Percentiles rank a stretch among this genome's conserved stretches.
phyloP scores from a whole-genome alignment of 2,888 invertebrate genomes.

The Idaea dimidiata region DNA sequence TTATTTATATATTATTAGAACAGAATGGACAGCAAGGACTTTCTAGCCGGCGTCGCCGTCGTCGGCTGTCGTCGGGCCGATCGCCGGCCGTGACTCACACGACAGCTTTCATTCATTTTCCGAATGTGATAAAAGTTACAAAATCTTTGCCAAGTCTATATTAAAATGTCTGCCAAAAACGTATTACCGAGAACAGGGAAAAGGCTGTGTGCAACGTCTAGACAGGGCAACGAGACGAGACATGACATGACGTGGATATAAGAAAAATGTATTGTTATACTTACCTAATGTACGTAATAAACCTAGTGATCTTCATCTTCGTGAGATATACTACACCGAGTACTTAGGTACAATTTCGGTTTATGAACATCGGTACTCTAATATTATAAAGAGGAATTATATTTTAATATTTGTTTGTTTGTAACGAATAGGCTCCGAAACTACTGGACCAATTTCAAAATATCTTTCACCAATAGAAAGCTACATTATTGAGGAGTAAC shows the following conservation, averaged over 20 bases:
- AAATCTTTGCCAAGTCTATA: conserved; percentile 70
- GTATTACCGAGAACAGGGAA: conserved; percentile 73
- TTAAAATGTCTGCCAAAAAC: conserved; percentile 70
- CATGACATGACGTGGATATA: conserved; percentile 46
- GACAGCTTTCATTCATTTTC: conserved; percentile 76
- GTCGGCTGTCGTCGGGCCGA: conserved; percentile 24
- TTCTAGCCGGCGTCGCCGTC: conserved; percentile 27
- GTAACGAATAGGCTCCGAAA: no score
- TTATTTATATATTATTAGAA: conserved; percentile 28
- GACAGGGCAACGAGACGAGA: conserved; percentile 65
- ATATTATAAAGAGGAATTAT: no score
- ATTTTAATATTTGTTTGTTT: no score
- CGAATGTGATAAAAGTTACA: conserved; percentile 63
- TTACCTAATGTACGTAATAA: neutral
- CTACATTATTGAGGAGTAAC: no score
- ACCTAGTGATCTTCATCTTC: neutral
- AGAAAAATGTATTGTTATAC: conserved; percentile 32
- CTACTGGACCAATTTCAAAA: no score
- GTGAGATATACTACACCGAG: neutral
- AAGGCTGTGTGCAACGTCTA: conserved; percentile 64
- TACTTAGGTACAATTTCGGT: neutral
- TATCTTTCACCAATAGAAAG: no score
- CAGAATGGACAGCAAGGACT: conserved; percentile 45
- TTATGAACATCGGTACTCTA: neutral
- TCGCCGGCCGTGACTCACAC: conserved; percentile 52